These are phyloP conservation scores for Pogonognathellus flavescens DNA, from an alignment of 1,140 invertebrate genomes.

Conservation along the genomic window DNA sequence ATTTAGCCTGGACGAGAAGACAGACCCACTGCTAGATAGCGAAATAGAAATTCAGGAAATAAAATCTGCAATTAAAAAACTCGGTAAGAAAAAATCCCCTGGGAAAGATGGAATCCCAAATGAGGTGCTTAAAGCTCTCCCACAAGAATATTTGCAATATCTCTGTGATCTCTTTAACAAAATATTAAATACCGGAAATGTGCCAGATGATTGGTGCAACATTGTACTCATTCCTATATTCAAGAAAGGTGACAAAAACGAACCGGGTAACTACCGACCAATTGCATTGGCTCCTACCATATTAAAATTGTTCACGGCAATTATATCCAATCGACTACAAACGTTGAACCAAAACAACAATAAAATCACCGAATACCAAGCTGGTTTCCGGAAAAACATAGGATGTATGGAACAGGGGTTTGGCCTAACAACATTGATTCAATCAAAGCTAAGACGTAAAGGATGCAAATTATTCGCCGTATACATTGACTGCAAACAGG, in stretches of 20 bases:
- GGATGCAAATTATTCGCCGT: constrained; percentile 45
- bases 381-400: constrained; percentile 63
- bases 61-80: not conserved
- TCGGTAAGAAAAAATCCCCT: not conserved
- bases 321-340: constrained; percentile 65
- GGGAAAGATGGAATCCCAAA: not conserved
- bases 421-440: constrained; percentile 55
- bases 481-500: constrained; percentile 53
- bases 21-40: no score
- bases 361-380: constrained; percentile 65
- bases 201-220: constrained; percentile 35
- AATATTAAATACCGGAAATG: not conserved
- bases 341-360: constrained; percentile 58
- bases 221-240: constrained; percentile 53
- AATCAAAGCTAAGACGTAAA: not conserved
- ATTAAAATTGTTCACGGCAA: constrained; percentile 65
- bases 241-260: constrained; percentile 66
- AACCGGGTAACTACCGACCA: constrained; percentile 67
- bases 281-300: constrained; percentile 66
- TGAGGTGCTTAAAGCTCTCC: not conserved
- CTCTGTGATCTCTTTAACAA: not conserved
- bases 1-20: no score
- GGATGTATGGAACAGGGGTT: constrained; percentile 67
- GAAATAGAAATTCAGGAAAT: not conserved
- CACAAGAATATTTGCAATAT: not conserved